These are phyloP conservation scores for Mesorhabditis spiculigera DNA, from an alignment of 2,888 invertebrate genomes.

Conservation along the genomic window DNA sequence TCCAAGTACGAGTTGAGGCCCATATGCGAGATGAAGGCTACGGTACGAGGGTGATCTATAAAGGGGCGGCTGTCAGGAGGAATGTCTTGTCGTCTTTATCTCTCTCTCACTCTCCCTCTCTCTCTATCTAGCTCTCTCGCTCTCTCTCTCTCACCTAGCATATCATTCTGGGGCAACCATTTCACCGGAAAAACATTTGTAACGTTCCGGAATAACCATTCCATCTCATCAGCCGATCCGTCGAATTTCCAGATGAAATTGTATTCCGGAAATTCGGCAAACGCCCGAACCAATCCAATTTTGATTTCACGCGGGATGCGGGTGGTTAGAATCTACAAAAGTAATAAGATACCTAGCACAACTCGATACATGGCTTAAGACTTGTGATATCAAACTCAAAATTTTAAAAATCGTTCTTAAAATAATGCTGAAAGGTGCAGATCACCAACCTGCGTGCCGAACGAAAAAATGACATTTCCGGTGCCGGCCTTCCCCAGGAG, in stretches of 20 bases:
- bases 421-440: neutral
- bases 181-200: conserved; percentile 30
- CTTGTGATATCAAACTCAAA: no score
- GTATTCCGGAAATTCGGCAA: conserved; percentile 34
- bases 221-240: conserved; percentile 16
- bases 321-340: conserved; percentile 1
- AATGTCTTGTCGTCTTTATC: no score
- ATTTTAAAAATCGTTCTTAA: no score
- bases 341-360: conserved; percentile 11
- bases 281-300: conserved; percentile 24
- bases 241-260: conserved; percentile 42
- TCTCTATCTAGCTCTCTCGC: no score
- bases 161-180: conserved; percentile 46
- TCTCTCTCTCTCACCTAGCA: conserved; percentile 24
- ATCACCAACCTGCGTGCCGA: conserved; percentile 32
- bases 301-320: conserved; percentile 21
- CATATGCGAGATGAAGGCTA: conserved; percentile 34
- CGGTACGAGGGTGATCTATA: conserved; percentile 27
- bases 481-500: conserved; percentile 13
- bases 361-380: neutral
- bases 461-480: conserved; percentile 39
- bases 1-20: conserved; percentile 40
- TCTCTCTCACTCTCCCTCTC: no score
- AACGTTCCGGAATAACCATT: conserved; percentile 18
- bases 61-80: neutral